Evolutionary conservation across 2,113 vertebrate genomes (phyloP), one percentile per base, ranked within the genome.

Genomic region (Odobenus rosmarus): DNA sequence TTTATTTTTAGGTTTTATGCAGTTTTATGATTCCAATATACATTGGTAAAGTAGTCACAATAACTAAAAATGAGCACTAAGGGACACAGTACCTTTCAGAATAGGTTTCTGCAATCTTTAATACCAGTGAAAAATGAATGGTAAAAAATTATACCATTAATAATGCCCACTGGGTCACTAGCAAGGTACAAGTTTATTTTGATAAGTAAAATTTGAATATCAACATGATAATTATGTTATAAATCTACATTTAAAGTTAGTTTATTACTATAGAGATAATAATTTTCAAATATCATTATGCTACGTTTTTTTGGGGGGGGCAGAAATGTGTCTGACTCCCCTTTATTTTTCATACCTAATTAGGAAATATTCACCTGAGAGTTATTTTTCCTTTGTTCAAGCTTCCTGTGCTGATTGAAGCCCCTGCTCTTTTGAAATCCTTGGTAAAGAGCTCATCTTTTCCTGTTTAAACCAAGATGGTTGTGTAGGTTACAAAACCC

Each of bases 1-100:
- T 96, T 46, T 82, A 71, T 88, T 94, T 86, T 94, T 16, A 61
- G 31, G 31, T 84, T 95, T 93, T 82, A 81, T 64, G 92, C 74
- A 83, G 31, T 59, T 94, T 94, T 82, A 74, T 57, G 23, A 3
- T 76, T 90, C 46, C 36, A 89, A 21, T 42, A 42, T 55, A 92
- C 18, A 4, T 31, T 59, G 46, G 23, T 28, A 62, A 96, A 93
- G 16, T 18, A 33, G 59, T 87, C 31, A 79, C 49, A 51, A 1
- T 82, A 69, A 87, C n/a, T 83, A 46, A 79, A 90, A 94, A 92
- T n/a, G 26, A 82, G 23, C 51, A 26, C 11, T 24, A 64, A 83
- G 57, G 76, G 74, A 76, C 12, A 42, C 23, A 53, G 4, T 82
- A 46, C 23, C 21, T 90, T 97, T 77, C 51, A 36, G 13, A 72